Evolutionary conservation across 2,888 invertebrate genomes (phyloP), one percentile per base, ranked within the genome.

Genomic region (Hipparchia sbordonii): DNA sequence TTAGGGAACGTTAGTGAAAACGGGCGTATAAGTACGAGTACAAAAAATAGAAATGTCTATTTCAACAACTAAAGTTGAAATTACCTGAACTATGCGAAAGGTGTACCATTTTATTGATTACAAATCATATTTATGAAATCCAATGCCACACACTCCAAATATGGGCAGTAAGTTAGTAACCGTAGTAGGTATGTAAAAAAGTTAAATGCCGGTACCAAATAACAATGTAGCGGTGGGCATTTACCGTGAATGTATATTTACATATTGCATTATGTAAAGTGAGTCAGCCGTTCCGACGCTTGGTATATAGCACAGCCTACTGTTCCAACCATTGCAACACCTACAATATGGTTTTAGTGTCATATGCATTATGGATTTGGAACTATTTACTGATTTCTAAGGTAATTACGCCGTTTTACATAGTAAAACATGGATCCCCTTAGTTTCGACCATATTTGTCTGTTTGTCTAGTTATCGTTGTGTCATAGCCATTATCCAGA

Each of bases 91-190:
- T 23, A 23, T 23, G 23, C 23, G 23, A 23, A 23, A 23, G 23
- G 23, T 23, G 23, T 23, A 23, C 23, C 0, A 39, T 39, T 39
- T 39, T 39, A 6, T 6, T 23, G 48, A 63, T 51, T 63, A 51
- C 63, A 63, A 63, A 63, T 63, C 23, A 33, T 7, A 57, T 67
- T 46, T 10, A 59, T 60, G 68, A 57, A 68, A 68, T 69, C 45
- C 39, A 54, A 69, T 69, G 56, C 67, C 54, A 23, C 60, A 52
- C 52, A 69, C 61, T 61, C 52, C 54, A 84, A 82, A 81, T 79
- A 77, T 80, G 76, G 80, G 81, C 12, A 61, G 67, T 67, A 45
- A n/a, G 48, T 12, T n/a, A 65, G 52, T 52, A 63, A 61, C 6
- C 45, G 61, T 61, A 56, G 66, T 57, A 60, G 60, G 52, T 59